These are phyloP conservation scores for Rhinichthys osculus DNA, from an alignment of 2,797 vertebrate species.

Conservation along the genomic window DNA sequence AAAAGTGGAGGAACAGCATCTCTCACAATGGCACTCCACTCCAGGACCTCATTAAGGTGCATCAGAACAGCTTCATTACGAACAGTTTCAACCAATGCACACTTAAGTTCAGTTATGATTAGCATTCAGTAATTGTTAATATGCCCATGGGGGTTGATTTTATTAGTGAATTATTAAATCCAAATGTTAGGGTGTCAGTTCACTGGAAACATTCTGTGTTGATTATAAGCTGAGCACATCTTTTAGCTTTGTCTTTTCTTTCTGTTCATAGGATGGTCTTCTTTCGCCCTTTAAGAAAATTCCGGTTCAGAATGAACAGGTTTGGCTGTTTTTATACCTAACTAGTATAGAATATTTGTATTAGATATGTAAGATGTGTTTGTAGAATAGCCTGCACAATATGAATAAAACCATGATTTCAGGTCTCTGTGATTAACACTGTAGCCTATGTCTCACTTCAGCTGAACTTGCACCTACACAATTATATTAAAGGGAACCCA, in stretches of 20 bases:
- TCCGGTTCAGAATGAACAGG: background rate
- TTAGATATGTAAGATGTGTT: too few relatives aligned
- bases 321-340: background rate
- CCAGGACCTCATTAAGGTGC: conserved; percentile 3
- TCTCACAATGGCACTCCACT: background rate
- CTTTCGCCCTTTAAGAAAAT: background rate
- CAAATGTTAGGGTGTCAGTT: background rate
- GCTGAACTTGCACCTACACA: too few relatives aligned
- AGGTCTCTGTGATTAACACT: too few relatives aligned
- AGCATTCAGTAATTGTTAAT: background rate
- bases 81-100: background rate
- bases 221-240: background rate
- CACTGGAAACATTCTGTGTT: background rate
- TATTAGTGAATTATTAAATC: background rate
- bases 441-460: too few relatives aligned
- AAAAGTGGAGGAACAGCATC: conserved; percentile 32
- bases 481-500: too few relatives aligned
- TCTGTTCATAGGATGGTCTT: background rate
- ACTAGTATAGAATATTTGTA: too few relatives aligned
- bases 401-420: too few relatives aligned
- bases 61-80: background rate
- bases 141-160: background rate
- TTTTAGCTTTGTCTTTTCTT: background rate
- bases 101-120: background rate
- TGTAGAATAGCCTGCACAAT: too few relatives aligned